A percentile compares a stretch with the other conserved stretches of the same genome.
Evolutionary conservation across 2,888 invertebrate genomes (phyloP).

Genomic region (Trichogramma dendrolimi): DNA sequence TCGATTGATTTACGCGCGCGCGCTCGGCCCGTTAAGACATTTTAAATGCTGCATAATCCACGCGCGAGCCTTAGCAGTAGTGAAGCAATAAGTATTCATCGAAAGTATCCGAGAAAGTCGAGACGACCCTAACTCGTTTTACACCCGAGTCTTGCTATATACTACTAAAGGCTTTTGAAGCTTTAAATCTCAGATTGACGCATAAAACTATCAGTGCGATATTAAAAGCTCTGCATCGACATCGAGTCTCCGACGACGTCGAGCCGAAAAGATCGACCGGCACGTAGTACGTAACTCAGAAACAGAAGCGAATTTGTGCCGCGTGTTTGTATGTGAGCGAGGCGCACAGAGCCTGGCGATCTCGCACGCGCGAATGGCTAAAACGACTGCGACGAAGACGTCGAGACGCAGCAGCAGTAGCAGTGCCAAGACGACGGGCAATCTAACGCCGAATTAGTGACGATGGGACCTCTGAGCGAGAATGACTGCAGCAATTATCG

Average conservation of each 20-base stretch:
- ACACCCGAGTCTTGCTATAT: background rate
- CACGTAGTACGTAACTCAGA: no score
- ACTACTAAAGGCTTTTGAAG: no score
- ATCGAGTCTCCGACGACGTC: no score
- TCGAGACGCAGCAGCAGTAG: background rate
- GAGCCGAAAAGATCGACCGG: no score
- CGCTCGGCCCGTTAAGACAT: conserved; percentile 33
- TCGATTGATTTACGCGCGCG: no score
- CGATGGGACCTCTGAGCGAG: conserved; percentile 52
- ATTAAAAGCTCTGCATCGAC: no score
- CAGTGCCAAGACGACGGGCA: background rate
- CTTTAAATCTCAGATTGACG: no score
- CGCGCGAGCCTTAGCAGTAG: conserved; percentile 42
- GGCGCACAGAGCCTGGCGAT: conserved; percentile 10
- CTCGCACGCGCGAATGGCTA: conserved; percentile 23
- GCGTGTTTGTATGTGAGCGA: conserved; percentile 6
- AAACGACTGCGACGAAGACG: background rate
- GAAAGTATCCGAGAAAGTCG: conserved; percentile 46
- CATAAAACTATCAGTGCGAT: no score
- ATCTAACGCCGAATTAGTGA: conserved; percentile 33
- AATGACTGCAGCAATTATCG: conserved; percentile 40
- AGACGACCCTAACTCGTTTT: conserved; percentile 40
- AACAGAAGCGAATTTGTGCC: background rate
- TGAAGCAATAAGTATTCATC: conserved; percentile 43
- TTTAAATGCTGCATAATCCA: conserved; percentile 47